phyloP scores from a whole-genome alignment of 2,888 invertebrate species.

The Onthophagus sagittarius region DNA sequence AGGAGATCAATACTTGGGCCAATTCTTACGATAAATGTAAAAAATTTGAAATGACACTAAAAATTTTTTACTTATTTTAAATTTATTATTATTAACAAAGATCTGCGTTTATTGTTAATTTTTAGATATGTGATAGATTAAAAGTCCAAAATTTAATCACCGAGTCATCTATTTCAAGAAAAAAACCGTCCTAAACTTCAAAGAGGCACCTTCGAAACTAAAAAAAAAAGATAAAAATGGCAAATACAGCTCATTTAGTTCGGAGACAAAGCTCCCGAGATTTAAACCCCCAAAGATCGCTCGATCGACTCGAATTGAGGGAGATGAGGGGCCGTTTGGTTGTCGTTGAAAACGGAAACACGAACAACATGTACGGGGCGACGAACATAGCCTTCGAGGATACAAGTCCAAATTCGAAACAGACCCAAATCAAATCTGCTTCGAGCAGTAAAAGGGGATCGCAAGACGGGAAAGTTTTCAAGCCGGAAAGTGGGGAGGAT shows the following conservation, averaged over 20 bases:
- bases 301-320: conserved; percentile 82
- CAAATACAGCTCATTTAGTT: conserved; percentile 85
- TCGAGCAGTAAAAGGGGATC: conserved; percentile 60
- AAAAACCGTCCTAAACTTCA: background rate
- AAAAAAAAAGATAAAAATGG: conserved; percentile 57
- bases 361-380: conserved; percentile 65
- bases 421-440: conserved; percentile 40
- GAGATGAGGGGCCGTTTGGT: conserved; percentile 80
- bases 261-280: conserved; percentile 86
- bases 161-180: background rate
- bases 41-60: too few species aligned
- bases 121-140: conserved; percentile 18
- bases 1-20: too few species aligned
- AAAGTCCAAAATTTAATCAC: too few species aligned
- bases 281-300: conserved; percentile 70
- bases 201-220: background rate
- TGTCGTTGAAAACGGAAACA: conserved; percentile 32
- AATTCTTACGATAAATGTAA: too few species aligned
- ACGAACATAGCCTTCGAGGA: conserved; percentile 81
- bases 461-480: conserved; percentile 59
- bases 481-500: conserved; percentile 65
- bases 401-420: conserved; percentile 54
- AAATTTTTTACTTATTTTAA: too few species aligned
- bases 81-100: too few species aligned
- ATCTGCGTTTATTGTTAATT: background rate